These are phyloP conservation scores for Aricia artaxerxes DNA, from an alignment of 2,888 invertebrate genomes.

Conservation along the genomic window DNA sequence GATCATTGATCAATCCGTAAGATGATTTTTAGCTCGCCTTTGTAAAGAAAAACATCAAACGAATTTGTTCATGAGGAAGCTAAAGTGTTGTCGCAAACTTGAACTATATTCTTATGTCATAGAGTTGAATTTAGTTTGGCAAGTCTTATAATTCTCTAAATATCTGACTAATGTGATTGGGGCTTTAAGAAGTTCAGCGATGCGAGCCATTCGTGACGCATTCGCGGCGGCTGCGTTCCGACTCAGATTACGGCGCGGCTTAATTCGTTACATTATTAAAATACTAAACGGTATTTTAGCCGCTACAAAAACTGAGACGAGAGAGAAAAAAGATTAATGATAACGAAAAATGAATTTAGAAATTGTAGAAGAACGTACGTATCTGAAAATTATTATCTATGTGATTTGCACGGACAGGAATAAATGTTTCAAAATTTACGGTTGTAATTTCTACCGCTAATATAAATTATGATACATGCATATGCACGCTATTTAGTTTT, in stretches of 20 bases:
- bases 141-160: not conserved
- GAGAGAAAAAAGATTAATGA: not conserved
- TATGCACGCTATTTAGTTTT: no score
- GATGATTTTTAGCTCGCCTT: not conserved
- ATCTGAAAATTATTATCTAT: not conserved
- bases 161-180: conserved; percentile 23
- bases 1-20: not conserved
- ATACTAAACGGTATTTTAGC: conserved; percentile 14
- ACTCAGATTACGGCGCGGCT: conserved; percentile 22
- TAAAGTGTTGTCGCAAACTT: not conserved
- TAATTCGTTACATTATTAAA: conserved; percentile 21
- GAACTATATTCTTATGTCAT: not conserved
- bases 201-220: conserved; percentile 28
- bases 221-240: conserved; percentile 19
- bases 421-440: not conserved
- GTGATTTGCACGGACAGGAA: not conserved
- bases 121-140: not conserved
- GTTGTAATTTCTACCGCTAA: not conserved
- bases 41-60: conserved; percentile 1
- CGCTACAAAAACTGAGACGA: not conserved
- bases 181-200: conserved; percentile 24
- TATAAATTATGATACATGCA: not conserved
- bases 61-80: conserved; percentile 3
- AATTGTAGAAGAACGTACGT: not conserved
- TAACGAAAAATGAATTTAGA: not conserved